Evolutionary conservation across 2,888 invertebrate species (phyloP), one percentile per base, ranked within the genome.

Genomic region (Trachelus iudaicus): DNA sequence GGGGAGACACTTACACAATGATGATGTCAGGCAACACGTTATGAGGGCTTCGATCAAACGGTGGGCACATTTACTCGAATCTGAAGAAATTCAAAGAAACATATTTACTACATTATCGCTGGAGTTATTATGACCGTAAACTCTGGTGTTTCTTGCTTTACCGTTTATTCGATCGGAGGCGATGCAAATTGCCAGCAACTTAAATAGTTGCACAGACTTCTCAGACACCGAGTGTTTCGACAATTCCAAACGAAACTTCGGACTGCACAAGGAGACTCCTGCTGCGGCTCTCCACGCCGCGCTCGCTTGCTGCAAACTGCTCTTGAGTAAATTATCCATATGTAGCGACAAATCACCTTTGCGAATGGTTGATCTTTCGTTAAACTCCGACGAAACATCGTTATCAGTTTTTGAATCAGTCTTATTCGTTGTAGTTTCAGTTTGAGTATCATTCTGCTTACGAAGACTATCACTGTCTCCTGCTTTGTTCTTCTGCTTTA

Each of bases 191-290:
- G 89, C 88, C 37, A 91, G 79, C 68, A 83, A 76, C 81, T 87
- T 88, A n/a, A 89, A 83, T 9, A 91, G 82, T n/a, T 78, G 79
- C 34, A 87, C 56, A 4, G 87, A 86, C 69, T 86, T 86, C 0
- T 79, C 81, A 4, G 86, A 85, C 11, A 92, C 91, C 0, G 86
- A 76, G 87, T 93, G 92, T 34, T 89, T 87, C 30, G 91, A 92
- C 77, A 93, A 87, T 85, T 92, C 90, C 83, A 88, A 86, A 1
- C 94, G 91, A 83, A 94, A 94, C 90, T 91, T 89, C 0, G 94
- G 94, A 81, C 94, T 94, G 88, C 93, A 93, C 75, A 94, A 85
- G 68, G 93, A 93, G 73, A 95, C 87, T 1, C 89, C 90, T 12
- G 91, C 90, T 0, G 89, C 88, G 3, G 91, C 88, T 79, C 89